Base-by-base conservation (phyloP, 2,797 vertebrate species). In the Clarias laeviceps region DNA sequence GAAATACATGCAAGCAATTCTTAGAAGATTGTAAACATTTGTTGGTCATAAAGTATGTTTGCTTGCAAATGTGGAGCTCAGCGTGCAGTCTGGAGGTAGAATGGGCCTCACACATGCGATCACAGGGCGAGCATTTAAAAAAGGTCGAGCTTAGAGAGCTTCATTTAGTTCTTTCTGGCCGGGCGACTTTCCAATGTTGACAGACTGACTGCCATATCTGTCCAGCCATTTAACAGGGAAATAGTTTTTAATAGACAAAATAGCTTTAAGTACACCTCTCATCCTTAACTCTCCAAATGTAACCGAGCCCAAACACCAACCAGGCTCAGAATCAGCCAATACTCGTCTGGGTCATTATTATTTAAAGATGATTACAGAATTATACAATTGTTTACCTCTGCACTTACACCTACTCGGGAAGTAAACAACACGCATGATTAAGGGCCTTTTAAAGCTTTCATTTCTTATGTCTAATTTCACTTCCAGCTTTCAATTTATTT, bases 11-110 rank as follows among this genome's bases (percentile, higher is more conserved):
- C 66, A 81, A 87, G 86, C 84, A 73, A 78, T 82, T 87, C 86
- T 87, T 82, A 34, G 84, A 86, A 27, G 80, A 79, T 65, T 86
- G 88, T 83, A 88, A 90, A 89, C 89, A 90, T 88, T 88, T 85
- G 87, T 77, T 82, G 79, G 87, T 89, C 89, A 88, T 87, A 85
- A 84, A 87, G 85, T 89, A 88, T 89, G 86, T 90, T 90, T 89
- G 85, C 87, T 86, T 84, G 86, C 65, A 83, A 86, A 73, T 82
- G 80, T 82, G 82, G 82, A 81, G 87, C 68, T 74, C 80, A 87
- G 86, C 72, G 34, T 87, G 83, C 61, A 70, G 78, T 86, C 54
- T 57, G 65, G 40, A 61, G 82, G 82, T 64, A 24, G 84, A 78
- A 86, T 64, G 85, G 87, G 82, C 84, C 87, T 85, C 86, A 89